A percentile compares a stretch with the other conserved stretches of the same genome.
phyloP scores from a whole-genome alignment of 2,797 vertebrate species.

The Pampus argenteus region DNA sequence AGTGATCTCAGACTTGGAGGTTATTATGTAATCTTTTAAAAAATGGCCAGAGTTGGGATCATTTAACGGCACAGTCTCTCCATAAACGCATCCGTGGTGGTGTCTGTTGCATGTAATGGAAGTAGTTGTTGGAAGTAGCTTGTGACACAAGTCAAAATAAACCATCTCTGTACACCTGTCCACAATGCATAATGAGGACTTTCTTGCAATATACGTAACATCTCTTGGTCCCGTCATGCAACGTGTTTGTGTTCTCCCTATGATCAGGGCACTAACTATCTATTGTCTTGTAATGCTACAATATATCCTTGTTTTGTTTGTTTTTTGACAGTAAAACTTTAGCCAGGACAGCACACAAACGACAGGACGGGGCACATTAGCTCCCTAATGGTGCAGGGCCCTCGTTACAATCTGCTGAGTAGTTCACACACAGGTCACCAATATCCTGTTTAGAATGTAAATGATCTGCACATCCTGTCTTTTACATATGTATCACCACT shows the following conservation, averaged over 20 bases:
- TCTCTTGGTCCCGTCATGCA: background rate
- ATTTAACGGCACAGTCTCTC: background rate
- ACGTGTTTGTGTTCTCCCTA: background rate
- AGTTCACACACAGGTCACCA: conserved; percentile 30
- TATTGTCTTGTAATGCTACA: background rate
- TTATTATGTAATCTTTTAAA: background rate
- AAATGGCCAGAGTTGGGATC: background rate
- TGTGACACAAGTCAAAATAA: background rate
- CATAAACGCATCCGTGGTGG: background rate
- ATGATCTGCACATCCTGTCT: background rate
- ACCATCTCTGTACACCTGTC: background rate
- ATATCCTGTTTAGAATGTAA: conserved; percentile 27
- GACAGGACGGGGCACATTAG: conserved; percentile 26
- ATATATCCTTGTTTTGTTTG: background rate
- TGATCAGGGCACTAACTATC: background rate
- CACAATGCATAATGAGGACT: background rate
- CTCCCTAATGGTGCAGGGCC: conserved; percentile 17
- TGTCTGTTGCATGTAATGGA: background rate
- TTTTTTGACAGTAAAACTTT: background rate
- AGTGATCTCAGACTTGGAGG: too few relatives aligned
- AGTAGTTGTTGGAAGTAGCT: background rate
- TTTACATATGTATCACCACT: background rate
- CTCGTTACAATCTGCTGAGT: conserved; percentile 31
- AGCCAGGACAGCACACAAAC: conserved; percentile 12
- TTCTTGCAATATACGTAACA: background rate